These are phyloP conservation scores for Podargus strigoides DNA, from an alignment of 2,797 vertebrate species.

Conservation along the genomic window DNA sequence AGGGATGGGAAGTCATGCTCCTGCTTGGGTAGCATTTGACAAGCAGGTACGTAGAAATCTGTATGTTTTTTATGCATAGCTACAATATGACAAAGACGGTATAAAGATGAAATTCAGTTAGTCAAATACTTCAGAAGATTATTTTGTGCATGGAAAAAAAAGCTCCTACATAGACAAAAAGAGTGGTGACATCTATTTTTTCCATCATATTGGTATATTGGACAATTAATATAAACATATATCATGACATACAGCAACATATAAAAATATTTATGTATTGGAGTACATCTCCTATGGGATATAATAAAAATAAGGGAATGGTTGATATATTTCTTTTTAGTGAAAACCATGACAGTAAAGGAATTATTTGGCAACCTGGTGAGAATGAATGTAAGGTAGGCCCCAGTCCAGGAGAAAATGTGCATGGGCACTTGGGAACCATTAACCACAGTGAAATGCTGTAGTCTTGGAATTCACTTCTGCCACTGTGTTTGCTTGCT, in stretches of 20 bases:
- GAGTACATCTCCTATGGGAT: background rate
- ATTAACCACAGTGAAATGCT: background rate
- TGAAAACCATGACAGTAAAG: background rate
- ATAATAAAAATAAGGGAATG: background rate
- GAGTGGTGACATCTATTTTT: background rate
- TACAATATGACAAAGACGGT: background rate
- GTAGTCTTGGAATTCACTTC: background rate
- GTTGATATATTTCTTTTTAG: background rate
- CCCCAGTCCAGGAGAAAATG: background rate
- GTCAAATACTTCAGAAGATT: background rate
- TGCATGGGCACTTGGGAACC: background rate
- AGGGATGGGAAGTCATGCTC: conserved; percentile 65
- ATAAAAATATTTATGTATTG: background rate
- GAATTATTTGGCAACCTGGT: background rate
- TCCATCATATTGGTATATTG: background rate
- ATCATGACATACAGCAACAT: background rate
- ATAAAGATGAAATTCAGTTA: background rate
- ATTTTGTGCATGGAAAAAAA: background rate
- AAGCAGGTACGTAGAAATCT: conserved; percentile 82
- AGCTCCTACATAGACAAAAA: background rate
- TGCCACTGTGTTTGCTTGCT: background rate
- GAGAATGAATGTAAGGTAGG: background rate
- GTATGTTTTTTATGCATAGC: background rate
- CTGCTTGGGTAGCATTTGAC: conserved; percentile 88
- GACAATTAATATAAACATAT: background rate